Percentiles rank a stretch among this genome's conserved stretches.
Conservation (phyloP, 2,797 vertebrate genomes). For the Xyrichtys novacula region DNA sequence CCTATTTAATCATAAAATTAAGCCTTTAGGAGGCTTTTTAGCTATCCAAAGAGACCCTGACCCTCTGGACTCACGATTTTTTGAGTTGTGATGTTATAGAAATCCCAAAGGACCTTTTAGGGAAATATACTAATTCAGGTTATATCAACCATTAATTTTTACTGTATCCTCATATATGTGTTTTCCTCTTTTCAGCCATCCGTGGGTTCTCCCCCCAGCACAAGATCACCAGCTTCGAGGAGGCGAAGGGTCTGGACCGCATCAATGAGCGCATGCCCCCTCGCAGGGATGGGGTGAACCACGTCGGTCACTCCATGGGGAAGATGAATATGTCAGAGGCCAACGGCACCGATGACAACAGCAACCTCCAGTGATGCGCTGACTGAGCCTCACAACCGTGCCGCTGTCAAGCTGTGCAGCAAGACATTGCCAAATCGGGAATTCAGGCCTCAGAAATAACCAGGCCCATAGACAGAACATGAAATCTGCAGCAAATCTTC, state of each 20-base stretch:
- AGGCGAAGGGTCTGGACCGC: conserved; percentile 88
- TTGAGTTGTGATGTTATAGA: not conserved
- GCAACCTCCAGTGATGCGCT: conserved; percentile 87
- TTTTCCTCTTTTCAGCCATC: conserved; percentile 79
- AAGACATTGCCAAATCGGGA: conserved; percentile 83
- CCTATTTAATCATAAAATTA: too few relatives aligned
- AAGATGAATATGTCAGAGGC: conserved; percentile 90
- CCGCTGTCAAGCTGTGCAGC: conserved; percentile 70
- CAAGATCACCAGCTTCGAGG: conserved; percentile 89
- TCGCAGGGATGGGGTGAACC: conserved; percentile 86
- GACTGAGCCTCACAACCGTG: conserved; percentile 65
- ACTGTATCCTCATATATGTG: conserved; percentile 13
- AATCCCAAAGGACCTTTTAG: conserved; percentile 8
- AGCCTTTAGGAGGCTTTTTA: not conserved
- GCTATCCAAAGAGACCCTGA: not conserved
- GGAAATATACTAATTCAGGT: not conserved
- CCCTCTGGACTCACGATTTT: not conserved
- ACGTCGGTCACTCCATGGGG: conserved; percentile 87
- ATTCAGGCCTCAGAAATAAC: conserved; percentile 84
- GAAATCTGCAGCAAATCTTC: conserved; percentile 81
- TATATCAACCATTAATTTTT: not conserved
- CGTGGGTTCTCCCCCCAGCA: conserved; percentile 89
- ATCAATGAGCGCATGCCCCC: conserved; percentile 91
- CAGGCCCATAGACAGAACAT: conserved; percentile 79
- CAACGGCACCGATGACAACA: conserved; percentile 89